Evolutionary conservation across 2,797 vertebrate species (phyloP).

Genomic region (Pogoniulus pusillus): DNA sequence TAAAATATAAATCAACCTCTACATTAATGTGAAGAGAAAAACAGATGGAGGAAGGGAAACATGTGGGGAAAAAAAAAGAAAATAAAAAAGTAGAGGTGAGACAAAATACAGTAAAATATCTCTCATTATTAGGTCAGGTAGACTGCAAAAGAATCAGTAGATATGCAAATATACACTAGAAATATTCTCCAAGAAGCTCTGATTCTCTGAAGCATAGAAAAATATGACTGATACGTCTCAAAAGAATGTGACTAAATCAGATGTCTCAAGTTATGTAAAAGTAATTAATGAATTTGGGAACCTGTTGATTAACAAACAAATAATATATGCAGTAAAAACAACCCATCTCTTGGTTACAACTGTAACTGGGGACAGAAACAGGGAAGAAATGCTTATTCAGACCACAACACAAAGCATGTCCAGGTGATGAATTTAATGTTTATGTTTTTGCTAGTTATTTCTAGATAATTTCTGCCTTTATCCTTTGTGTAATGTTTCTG

Average conservation of each 20-base stretch:
- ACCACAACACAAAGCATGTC: background rate
- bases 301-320: background rate
- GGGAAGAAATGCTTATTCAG: slow-evolving; percentile 10
- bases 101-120: background rate
- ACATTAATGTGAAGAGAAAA: slow-evolving; percentile 2
- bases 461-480: no score
- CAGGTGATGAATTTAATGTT: background rate
- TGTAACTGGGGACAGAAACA: background rate
- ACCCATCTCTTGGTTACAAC: slow-evolving; percentile 1
- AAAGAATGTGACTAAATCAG: slow-evolving; percentile 42
- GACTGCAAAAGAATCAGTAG: background rate
- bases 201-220: slow-evolving; percentile 14
- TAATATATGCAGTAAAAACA: background rate
- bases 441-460: no score
- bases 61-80: background rate
- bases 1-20: slow-evolving; percentile 59
- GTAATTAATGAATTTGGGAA: slow-evolving; percentile 10
- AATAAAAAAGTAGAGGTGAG: background rate
- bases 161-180: slow-evolving; percentile 9
- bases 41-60: background rate
- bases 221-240: background rate
- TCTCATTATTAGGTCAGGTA: background rate
- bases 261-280: slow-evolving; percentile 9
- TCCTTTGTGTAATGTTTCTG: no score
- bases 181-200: background rate